Evolutionary conservation across 2,113 vertebrate species (phyloP), one percentile per base, ranked within the genome.

Genomic region (Caranx melampygus): DNA sequence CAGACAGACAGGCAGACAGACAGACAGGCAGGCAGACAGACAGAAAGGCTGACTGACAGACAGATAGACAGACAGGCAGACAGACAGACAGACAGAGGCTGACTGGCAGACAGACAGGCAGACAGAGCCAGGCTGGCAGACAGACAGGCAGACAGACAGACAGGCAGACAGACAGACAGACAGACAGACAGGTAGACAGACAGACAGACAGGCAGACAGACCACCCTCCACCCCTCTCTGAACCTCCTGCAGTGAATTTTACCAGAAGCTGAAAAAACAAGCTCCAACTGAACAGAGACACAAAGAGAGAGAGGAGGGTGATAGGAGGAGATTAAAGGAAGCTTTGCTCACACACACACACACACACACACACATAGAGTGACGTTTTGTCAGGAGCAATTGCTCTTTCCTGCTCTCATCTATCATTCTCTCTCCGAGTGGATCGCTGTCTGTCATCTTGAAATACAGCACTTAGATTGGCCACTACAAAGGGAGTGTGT

Each of bases 381-480:
- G 14, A 40, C 60, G 47, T 58, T 78, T 72, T 83, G 68, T 79
- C 60, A 78, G 59, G 71, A 79, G 74, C 79, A 87, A 90, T 87
- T 88, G 78, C 78, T 86, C 52, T 63, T 58, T 87, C 78, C 75
- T 79, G 71, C 78, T 84, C 81, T 83, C 84, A 89, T 88, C 90
- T 67, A 81, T 89, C 88, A 83, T 87, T 89, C 83, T 71, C 73
- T 80, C 71, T 87, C 74, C 68, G 75, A 84, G 89, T 84, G 83
- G 80, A 86, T 83, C 81, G 58, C 85, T 84, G 87, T 91, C 87
- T 89, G 83, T 89, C 89, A 87, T 84, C 83, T 63, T 82, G 78
- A 91, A 89, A 79, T 87, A 75, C 67, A 83, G 59, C 79, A 75
- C 71, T 81, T 85, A 81, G 81, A 90, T 81, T 90, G 78, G 76